phyloP scores from a whole-genome alignment of 2,888 invertebrate species.

The Monoplex corrugatus region DNA sequence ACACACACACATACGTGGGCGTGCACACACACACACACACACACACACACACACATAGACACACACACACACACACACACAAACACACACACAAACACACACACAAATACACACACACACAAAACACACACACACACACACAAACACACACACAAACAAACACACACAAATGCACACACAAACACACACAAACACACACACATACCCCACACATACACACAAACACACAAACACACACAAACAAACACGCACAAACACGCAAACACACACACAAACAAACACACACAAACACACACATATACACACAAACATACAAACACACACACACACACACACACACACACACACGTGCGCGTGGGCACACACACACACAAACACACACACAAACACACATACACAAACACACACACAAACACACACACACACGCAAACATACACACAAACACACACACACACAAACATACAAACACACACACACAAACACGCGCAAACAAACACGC shows the following conservation, averaged over 20 bases:
- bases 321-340: too few species aligned
- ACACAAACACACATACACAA: neutral
- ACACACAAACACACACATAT: neutral
- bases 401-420: neutral
- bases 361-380: neutral
- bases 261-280: neutral
- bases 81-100: neutral
- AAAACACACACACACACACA: too few species aligned
- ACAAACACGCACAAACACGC: neutral
- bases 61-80: neutral
- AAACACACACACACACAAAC: neutral
- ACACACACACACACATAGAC: neutral
- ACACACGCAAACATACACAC: neutral
- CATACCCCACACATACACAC: too few species aligned
- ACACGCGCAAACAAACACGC: neutral
- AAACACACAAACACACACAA: neutral
- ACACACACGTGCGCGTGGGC: too few species aligned
- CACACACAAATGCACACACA: too few species aligned
- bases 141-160: too few species aligned
- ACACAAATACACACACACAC: neutral
- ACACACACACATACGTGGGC: neutral
- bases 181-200: too few species aligned
- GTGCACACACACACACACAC: neutral
- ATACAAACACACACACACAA: neutral
- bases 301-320: neutral